Evolutionary conservation across 2,113 vertebrate genomes (phyloP).

Genomic region (Cathartes aura): DNA sequence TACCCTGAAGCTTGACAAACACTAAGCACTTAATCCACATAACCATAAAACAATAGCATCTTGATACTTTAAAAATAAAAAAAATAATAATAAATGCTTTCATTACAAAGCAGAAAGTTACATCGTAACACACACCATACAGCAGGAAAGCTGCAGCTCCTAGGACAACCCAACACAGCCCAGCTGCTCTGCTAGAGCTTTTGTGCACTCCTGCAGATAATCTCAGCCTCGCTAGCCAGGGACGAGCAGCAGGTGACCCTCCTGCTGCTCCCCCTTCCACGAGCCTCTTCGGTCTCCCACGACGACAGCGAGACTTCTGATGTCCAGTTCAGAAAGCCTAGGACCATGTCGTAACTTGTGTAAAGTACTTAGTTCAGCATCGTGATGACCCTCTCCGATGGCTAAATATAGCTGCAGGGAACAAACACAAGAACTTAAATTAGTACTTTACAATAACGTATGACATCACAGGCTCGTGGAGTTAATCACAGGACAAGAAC

Average conservation of each 20-base stretch:
- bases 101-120: background rate
- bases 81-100: background rate
- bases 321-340: background rate
- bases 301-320: rapidly evolving
- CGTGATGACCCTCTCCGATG: rapidly evolving
- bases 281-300: background rate
- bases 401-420: background rate
- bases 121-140: background rate
- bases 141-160: background rate
- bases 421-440: background rate
- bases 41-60: background rate
- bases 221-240: background rate
- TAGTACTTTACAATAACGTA: background rate
- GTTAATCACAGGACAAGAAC: background rate
- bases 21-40: background rate
- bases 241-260: background rate
- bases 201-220: background rate
- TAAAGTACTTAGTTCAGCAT: background rate
- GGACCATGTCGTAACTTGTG: rapidly evolving
- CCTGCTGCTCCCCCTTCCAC: background rate
- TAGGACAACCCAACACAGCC: no score
- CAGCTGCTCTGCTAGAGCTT: background rate
- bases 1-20: background rate
- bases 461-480: rapidly evolving
- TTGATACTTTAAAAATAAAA: no score